These are phyloP conservation scores for Chrysaora quinquecirrha DNA, from an alignment of 30 jellyfish, hydroid and myxozoan species.

Conservation along the genomic window DNA sequence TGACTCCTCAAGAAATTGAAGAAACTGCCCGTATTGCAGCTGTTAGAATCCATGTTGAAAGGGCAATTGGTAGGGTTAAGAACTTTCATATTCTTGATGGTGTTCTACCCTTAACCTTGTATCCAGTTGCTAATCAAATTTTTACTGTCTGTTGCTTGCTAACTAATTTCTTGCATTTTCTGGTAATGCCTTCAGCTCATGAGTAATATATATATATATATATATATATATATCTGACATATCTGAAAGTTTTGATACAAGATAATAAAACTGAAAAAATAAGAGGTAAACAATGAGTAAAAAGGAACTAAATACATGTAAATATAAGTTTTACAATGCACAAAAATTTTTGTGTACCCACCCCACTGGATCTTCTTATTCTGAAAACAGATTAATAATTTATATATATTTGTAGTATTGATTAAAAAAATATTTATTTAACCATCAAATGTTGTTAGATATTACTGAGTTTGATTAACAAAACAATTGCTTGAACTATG, in stretches of 20 bases:
- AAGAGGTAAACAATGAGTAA: background rate
- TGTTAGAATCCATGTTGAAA: conserved; percentile 59
- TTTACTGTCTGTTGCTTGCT: conserved; percentile 20
- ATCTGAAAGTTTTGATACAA: background rate
- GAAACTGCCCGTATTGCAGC: conserved; percentile 46
- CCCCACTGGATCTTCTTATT: conserved; percentile 4
- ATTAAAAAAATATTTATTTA: no score
- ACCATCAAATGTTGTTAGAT: background rate
- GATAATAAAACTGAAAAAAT: background rate
- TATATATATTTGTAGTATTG: background rate
- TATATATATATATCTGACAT: background rate
- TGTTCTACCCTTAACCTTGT: conserved; percentile 16
- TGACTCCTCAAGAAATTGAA: conserved; percentile 25
- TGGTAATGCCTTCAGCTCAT: conserved; percentile 4
- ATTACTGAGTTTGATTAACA: background rate
- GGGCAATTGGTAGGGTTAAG: conserved; percentile 66
- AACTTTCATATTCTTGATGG: conserved; percentile 47
- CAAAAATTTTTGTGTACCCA: background rate
- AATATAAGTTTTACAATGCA: background rate
- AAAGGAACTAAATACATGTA: background rate
- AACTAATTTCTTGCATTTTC: conserved; percentile 5
- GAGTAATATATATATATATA: background rate
- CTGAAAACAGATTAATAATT: background rate
- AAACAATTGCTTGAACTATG: background rate
- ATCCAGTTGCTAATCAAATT: conserved; percentile 31